phyloP scores from a whole-genome alignment of 2,113 vertebrate species.

The Cichladusa arquata region DNA sequence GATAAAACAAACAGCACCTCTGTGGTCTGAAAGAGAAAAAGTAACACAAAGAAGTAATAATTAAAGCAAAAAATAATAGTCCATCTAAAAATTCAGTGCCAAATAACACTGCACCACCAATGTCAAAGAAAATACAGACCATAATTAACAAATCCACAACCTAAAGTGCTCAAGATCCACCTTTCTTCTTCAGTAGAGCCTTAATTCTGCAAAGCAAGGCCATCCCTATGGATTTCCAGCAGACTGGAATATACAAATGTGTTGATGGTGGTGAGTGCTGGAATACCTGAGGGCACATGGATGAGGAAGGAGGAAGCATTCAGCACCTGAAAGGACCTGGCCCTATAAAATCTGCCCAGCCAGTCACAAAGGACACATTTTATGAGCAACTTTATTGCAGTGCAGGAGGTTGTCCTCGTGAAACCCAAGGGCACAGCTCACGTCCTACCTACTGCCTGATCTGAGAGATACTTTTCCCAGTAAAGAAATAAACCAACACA shows the following conservation, averaged over 20 bases:
- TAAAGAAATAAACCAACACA: neutral
- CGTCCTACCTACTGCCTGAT: neutral
- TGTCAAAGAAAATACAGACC: neutral
- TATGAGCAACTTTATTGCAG: neutral
- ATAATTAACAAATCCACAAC: neutral
- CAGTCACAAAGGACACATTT: neutral
- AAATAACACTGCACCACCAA: neutral
- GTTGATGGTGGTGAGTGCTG: neutral
- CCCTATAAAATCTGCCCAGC: neutral
- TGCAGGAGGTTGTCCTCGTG: neutral
- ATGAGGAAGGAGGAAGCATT: neutral
- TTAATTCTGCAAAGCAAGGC: neutral
- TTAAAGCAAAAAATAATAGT: neutral
- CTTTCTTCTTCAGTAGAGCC: neutral
- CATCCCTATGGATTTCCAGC: neutral
- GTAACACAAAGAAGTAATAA: neutral
- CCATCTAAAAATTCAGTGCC: neutral
- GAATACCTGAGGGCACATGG: rapidly evolving
- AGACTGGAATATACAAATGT: rapidly evolving
- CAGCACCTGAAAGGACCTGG: neutral
- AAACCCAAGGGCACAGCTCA: neutral
- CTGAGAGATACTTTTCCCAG: neutral
- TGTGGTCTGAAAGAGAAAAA: neutral
- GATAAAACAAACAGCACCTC: neutral
- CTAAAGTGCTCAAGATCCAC: neutral